These are phyloP conservation scores for Drosophila pallidifrons DNA, from an alignment of 1,140 invertebrate species.

Conservation along the genomic window DNA sequence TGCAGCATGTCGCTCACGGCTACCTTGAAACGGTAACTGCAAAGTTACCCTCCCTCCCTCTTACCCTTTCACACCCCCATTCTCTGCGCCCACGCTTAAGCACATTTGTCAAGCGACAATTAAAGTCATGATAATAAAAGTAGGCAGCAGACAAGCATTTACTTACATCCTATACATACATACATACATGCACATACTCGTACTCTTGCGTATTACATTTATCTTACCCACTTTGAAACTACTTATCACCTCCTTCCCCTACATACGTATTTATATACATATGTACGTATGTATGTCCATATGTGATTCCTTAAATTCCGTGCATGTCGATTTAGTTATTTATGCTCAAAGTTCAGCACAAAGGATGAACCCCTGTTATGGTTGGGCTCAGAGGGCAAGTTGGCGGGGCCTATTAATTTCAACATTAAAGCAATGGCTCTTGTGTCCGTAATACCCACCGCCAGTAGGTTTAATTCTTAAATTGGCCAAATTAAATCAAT, in stretches of 20 bases:
- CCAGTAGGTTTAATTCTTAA: slow-evolving; percentile 15
- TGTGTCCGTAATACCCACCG: slow-evolving; percentile 20
- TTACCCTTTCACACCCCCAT: not conserved
- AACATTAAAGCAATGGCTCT: slow-evolving; percentile 62
- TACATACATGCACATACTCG: not conserved
- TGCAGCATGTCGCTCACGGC: slow-evolving; percentile 57
- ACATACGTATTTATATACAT: not conserved
- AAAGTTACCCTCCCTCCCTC: slow-evolving; percentile 12
- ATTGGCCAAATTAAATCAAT: slow-evolving; percentile 41
- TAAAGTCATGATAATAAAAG: slow-evolving; percentile 73
- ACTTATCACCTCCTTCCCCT: not conserved
- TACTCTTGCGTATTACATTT: not conserved
- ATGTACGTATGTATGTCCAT: not conserved
- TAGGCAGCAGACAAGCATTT: slow-evolving; percentile 60
- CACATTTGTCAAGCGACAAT: slow-evolving; percentile 67
- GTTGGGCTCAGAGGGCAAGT: not conserved
- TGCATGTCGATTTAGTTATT: slow-evolving; percentile 50
- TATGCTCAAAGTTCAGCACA: slow-evolving; percentile 67
- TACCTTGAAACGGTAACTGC: slow-evolving; percentile 43
- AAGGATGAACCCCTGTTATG: slow-evolving; percentile 31
- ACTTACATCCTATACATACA: slow-evolving; percentile 5
- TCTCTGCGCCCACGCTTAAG: not conserved
- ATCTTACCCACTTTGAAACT: not conserved
- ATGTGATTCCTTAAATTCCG: slow-evolving; percentile 23
- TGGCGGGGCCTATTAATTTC: slow-evolving; percentile 45